Evolutionary conservation across 1,140 invertebrate genomes (phyloP).

Genomic region (Leptinotarsa defecta): DNA sequence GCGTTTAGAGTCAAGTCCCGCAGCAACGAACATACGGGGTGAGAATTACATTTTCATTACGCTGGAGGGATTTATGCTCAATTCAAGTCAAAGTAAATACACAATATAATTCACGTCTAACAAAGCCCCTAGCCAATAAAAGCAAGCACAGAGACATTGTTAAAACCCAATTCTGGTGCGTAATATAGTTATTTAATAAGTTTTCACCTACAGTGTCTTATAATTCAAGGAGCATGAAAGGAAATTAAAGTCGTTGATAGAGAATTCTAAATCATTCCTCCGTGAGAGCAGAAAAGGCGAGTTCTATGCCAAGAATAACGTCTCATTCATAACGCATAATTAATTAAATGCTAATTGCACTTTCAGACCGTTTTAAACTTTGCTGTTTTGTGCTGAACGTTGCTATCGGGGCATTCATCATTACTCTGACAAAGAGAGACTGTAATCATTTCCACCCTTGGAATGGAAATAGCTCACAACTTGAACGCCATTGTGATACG

Average conservation of each 20-base stretch:
- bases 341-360: conserved; percentile 57
- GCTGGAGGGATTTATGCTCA: background rate
- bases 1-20: background rate
- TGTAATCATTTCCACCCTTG: conserved; percentile 43
- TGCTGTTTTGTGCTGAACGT: conserved; percentile 50
- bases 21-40: background rate
- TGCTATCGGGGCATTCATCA: conserved; percentile 53
- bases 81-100: conserved; percentile 17
- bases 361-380: conserved; percentile 51
- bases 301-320: conserved; percentile 25
- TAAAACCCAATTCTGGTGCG: conserved; percentile 26
- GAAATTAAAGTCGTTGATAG: conserved; percentile 42
- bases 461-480: background rate
- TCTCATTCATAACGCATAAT: conserved; percentile 55
- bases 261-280: conserved; percentile 45
- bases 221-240: conserved; percentile 40
- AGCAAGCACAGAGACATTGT: conserved; percentile 22
- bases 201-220: conserved; percentile 25
- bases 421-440: conserved; percentile 53
- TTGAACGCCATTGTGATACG: conserved; percentile 1
- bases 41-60: conserved; percentile 6
- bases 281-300: conserved; percentile 41
- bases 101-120: conserved; percentile 17
- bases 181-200: conserved; percentile 30
- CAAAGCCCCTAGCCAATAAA: conserved; percentile 20